phyloP scores from a whole-genome alignment of 2,888 invertebrate species.

The Noctua janthina region DNA sequence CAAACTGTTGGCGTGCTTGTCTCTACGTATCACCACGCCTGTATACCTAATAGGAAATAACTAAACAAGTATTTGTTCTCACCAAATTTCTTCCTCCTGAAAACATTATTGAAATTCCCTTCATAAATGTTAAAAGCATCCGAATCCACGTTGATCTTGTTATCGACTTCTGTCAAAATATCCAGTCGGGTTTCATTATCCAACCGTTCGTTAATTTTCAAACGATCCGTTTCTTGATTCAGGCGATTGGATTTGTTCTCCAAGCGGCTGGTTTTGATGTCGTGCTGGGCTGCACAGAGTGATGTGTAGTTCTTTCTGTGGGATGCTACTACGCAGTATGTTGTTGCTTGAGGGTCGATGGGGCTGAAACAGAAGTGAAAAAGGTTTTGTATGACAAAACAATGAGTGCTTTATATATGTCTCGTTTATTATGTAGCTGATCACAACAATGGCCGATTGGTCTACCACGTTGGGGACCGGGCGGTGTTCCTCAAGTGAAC shows the following conservation, averaged over 20 bases:
- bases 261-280: slow-evolving; percentile 74
- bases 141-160: slow-evolving; percentile 77
- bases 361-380: slow-evolving; percentile 77
- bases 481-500: too few relatives aligned
- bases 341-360: slow-evolving; percentile 86
- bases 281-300: slow-evolving; percentile 84
- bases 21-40: background rate
- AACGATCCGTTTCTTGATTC: slow-evolving; percentile 60
- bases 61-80: slow-evolving; percentile 55
- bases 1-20: background rate
- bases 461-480: too few relatives aligned
- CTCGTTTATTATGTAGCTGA: background rate
- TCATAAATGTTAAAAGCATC: slow-evolving; percentile 79
- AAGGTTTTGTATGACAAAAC: background rate
- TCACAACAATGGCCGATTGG: too few relatives aligned
- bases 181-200: slow-evolving; percentile 62
- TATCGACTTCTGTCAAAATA: slow-evolving; percentile 76
- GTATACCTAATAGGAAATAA: background rate
- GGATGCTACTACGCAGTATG: slow-evolving; percentile 86
- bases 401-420: background rate
- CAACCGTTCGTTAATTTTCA: slow-evolving; percentile 58
- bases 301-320: slow-evolving; percentile 85
- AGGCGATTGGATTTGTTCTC: slow-evolving; percentile 75
- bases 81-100: slow-evolving; percentile 85
- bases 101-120: slow-evolving; percentile 78